Conservation (phyloP, 2,888 invertebrate genomes). For the Metacarcinus magister region DNA sequence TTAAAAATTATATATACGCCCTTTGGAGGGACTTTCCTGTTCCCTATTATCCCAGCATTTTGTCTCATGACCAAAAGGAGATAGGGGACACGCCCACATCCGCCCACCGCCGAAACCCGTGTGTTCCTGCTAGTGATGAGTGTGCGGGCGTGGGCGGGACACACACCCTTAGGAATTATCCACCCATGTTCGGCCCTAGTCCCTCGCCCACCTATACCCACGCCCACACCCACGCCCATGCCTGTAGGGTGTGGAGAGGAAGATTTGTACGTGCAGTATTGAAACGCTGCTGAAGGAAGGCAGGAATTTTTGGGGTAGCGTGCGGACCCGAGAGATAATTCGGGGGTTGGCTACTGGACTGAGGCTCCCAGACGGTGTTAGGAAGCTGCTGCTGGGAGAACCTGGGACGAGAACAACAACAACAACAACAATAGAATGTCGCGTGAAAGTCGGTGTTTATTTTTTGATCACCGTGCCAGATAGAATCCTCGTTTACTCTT, state of each 20-base stretch:
- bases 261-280: constrained; percentile 13
- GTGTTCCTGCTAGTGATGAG: constrained; percentile 31
- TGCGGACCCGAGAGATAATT: neutral
- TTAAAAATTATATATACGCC: constrained; percentile 47
- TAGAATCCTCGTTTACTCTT: neutral
- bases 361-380: neutral
- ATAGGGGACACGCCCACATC: constrained; percentile 34
- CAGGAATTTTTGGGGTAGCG: neutral
- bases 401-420: neutral
- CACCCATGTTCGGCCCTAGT: constrained; percentile 39
- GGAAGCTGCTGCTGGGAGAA: neutral
- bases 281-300: neutral
- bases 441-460: neutral
- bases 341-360: neutral
- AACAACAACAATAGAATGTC: neutral
- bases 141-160: constrained; percentile 47
- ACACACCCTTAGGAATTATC: constrained; percentile 29
- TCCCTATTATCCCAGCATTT: constrained; percentile 51
- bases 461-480: neutral
- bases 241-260: neutral
- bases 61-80: constrained; percentile 49
- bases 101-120: constrained; percentile 35
- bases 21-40: constrained; percentile 49
- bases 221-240: constrained; percentile 47
- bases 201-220: constrained; percentile 41